Evolutionary conservation across 2,888 invertebrate genomes (phyloP).

Genomic region (Callinectes sapidus): DNA sequence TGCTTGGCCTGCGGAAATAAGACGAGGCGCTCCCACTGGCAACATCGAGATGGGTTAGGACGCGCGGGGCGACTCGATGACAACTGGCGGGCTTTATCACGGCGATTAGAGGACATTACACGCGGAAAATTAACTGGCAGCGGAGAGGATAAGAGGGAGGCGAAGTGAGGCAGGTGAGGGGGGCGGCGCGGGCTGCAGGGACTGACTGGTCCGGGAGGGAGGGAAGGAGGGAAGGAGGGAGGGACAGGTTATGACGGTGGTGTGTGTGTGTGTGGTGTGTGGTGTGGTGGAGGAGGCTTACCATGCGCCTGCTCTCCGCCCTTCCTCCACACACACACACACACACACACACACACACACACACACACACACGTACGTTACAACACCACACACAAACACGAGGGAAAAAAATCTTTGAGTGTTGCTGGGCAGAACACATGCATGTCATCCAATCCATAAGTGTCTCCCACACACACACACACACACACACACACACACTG

Average conservation of each 20-base stretch:
- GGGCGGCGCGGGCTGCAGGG: background rate
- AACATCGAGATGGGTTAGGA: slow-evolving; percentile 38
- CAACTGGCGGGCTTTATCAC: slow-evolving; percentile 30
- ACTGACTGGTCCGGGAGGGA: background rate
- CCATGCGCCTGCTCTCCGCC: background rate
- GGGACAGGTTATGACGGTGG: background rate
- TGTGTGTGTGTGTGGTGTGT: background rate
- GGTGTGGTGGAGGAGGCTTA: background rate
- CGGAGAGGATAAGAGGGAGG: slow-evolving; percentile 34
- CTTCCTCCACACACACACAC: slow-evolving; percentile 28
- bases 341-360: slow-evolving; percentile 42
- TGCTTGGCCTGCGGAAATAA: slow-evolving; percentile 19
- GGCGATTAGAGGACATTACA: slow-evolving; percentile 22
- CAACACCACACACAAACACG: slow-evolving; percentile 35
- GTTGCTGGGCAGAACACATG: slow-evolving; percentile 34
- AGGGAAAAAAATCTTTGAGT: background rate
- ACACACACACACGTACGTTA: slow-evolving; percentile 41
- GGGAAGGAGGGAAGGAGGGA: background rate
- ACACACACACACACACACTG: slow-evolving; percentile 53
- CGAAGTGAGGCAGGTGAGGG: slow-evolving; percentile 38
- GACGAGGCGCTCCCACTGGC: slow-evolving; percentile 8
- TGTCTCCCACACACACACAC: slow-evolving; percentile 39
- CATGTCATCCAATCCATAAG: slow-evolving; percentile 9
- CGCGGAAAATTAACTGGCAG: slow-evolving; percentile 31
- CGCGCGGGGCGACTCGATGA: slow-evolving; percentile 35